Percentiles rank a stretch among this genome's conserved stretches.
Conservation (phyloP, 2,888 invertebrate genomes). For the Eurytoma californica region DNA sequence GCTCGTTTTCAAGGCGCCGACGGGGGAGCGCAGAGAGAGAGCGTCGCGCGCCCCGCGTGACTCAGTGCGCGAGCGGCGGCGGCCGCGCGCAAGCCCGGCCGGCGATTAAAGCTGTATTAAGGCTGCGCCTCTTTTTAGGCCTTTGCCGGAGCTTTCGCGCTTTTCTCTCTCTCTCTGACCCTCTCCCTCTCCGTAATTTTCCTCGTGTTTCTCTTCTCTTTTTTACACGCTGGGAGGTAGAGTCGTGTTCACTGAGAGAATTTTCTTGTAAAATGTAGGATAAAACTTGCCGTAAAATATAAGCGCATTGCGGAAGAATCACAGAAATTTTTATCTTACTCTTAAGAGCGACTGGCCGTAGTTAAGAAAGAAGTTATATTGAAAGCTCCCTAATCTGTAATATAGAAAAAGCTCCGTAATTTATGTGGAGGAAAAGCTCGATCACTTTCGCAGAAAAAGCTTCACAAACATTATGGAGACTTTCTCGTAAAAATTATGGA, state of each 20-base stretch:
- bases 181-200: background rate
- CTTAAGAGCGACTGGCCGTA: no score
- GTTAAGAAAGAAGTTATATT: no score
- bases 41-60: slow-evolving; percentile 9
- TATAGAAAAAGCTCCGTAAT: no score
- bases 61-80: background rate
- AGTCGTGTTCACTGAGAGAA: background rate
- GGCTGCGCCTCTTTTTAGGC: background rate
- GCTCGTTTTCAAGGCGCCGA: slow-evolving; percentile 42
- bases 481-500: no score
- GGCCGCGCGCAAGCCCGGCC: background rate
- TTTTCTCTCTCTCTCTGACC: background rate
- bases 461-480: no score
- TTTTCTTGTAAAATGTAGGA: no score
- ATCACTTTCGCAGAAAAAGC: no score
- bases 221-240: background rate
- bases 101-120: slow-evolving; percentile 15
- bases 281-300: no score
- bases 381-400: no score
- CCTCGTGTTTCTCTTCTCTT: background rate
- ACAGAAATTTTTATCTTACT: no score
- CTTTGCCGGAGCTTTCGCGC: background rate
- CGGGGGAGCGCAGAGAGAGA: background rate
- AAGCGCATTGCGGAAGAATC: no score
- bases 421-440: no score